These are phyloP conservation scores for Podargus strigoides DNA, from an alignment of 2,797 vertebrate species.

Conservation along the genomic window DNA sequence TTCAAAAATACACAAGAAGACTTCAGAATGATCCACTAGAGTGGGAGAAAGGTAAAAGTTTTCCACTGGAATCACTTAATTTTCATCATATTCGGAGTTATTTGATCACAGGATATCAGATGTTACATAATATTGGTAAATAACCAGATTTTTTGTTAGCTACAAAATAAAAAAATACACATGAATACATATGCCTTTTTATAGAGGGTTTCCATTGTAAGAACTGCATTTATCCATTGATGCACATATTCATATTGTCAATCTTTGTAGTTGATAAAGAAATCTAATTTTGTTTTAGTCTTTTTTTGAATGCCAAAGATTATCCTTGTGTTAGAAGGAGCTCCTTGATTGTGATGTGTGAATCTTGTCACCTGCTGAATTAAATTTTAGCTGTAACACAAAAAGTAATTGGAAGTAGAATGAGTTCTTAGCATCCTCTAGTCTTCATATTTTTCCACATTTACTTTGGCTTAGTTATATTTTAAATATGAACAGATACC, in stretches of 20 bases:
- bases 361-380: neutral
- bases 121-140: neutral
- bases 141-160: neutral
- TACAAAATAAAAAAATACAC: neutral
- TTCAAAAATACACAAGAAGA: neutral
- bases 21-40: neutral
- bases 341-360: neutral
- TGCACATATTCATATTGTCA: neutral
- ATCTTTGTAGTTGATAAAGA: neutral
- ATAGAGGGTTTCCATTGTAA: neutral
- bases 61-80: neutral
- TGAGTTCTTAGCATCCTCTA: neutral
- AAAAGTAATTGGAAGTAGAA: neutral
- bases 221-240: neutral
- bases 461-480: neutral
- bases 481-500: conserved; percentile 22
- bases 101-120: neutral
- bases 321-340: neutral
- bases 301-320: neutral
- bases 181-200: neutral
- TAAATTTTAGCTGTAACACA: neutral
- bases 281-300: neutral
- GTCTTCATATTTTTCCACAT: neutral
- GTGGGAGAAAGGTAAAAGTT: neutral
- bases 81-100: neutral